phyloP scores from a whole-genome alignment of 2,888 invertebrate species.

The Aphidoletes aphidimyza region DNA sequence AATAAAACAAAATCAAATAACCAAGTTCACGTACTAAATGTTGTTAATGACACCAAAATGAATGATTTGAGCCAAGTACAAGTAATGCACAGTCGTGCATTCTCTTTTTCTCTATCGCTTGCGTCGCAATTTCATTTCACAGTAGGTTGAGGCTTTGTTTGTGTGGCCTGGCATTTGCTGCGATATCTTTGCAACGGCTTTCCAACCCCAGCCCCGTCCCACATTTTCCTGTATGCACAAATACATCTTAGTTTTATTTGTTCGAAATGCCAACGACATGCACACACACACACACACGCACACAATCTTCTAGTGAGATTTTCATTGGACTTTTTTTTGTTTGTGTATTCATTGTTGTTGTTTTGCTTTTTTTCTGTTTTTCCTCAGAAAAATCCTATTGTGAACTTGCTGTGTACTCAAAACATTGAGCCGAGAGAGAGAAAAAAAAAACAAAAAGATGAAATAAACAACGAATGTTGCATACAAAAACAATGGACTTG shows the following conservation, averaged over 20 bases:
- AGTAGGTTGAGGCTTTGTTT: background rate
- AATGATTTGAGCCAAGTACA: slow-evolving; percentile 15
- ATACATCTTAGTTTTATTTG: background rate
- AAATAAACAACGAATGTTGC: background rate
- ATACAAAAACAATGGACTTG: slow-evolving; percentile 11
- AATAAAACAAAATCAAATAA: slow-evolving; percentile 19
- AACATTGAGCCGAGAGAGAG: no score
- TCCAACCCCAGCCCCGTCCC: no score
- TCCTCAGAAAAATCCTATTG: background rate
- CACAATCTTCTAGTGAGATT: background rate
- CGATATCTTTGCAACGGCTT: background rate
- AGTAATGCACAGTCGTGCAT: background rate
- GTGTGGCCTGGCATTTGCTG: background rate
- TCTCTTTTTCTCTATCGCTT: background rate
- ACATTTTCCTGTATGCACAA: background rate
- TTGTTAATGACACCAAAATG: slow-evolving; percentile 44
- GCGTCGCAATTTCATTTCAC: background rate
- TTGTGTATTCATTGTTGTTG: no score
- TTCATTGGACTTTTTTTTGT: no score
- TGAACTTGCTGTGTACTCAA: slow-evolving; percentile 21
- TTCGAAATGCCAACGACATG: background rate
- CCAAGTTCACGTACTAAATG: slow-evolving; percentile 12
- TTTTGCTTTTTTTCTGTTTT: background rate
- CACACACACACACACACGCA: background rate
- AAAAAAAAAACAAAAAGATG: background rate